Evolutionary conservation across 2,888 invertebrate genomes (phyloP), one percentile per base, ranked within the genome.

Genomic region (Lochmaea crataegi): DNA sequence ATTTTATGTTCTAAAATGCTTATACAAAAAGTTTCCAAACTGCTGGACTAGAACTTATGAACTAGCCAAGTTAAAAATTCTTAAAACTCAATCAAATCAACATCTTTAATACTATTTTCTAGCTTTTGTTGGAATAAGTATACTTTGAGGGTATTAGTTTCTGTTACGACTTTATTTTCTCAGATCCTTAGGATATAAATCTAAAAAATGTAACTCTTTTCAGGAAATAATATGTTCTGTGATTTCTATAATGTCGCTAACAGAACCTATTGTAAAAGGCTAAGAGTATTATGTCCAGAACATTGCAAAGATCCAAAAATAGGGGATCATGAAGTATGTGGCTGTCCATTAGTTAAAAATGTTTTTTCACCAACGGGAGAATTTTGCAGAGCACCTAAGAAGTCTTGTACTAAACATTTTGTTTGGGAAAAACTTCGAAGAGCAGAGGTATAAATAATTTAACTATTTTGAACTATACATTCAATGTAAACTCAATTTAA

Each of bases 231-330:
- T 80, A 96, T 99, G 94, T 99, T 99, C 87, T 99, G 99, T 85
- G 99, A 99, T 83, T 96, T 94, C 85, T 98, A 94, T 87, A 98
- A 98, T 87, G 91, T 94, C 0, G 89, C 90, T 5, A 96, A 94
- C 82, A 92, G 92, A 66, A 98, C 98, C 0, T 99, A 99, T 83
- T 99, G 99, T 87, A 99, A 99, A 87, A 89, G 99, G 68, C 87
- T 99, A 72, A 91, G 97, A 79, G 97, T 99, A 0, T 90, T 99
- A 78, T 99, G 99, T 84, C 98, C 99, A 0, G 99, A 99, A 83
- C 99, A 99, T 86, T 96, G 95, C 82, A 98, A 98, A 86, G 96
- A 97, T 82, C 93, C 96, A 0, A 96, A 96, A 88, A 92, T 96
- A n/a, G 90, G 89, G 58, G 95, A 95, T 79, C 89, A 91, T 1